A percentile compares a stretch with the other conserved stretches of the same genome.
These are phyloP conservation scores for Ooceraea biroi DNA, from an alignment of 1,140 invertebrate genomes.

Conservation along the genomic window DNA sequence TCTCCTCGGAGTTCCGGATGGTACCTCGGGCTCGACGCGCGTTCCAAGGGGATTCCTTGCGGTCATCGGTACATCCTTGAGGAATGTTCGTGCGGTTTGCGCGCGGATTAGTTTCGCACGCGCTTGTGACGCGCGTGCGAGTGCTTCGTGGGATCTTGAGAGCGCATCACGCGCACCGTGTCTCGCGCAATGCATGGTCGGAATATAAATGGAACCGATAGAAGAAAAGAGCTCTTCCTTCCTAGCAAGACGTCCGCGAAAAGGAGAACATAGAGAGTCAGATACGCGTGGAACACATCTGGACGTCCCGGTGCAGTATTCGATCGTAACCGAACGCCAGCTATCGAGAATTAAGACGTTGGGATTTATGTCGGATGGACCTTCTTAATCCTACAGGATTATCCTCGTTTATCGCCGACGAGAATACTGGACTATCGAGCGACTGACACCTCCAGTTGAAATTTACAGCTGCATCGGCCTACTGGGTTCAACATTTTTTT, in stretches of 20 bases:
- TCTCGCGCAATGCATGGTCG: neutral
- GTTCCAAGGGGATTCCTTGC: slow-evolving; percentile 16
- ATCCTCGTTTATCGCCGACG: slow-evolving; percentile 32
- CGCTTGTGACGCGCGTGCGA: neutral
- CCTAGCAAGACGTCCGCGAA: too few species aligned
- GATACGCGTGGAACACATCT: neutral
- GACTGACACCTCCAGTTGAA: neutral
- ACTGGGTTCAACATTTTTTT: neutral
- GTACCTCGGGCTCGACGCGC: slow-evolving; percentile 53
- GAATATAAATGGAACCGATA: neutral
- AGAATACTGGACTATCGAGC: slow-evolving; percentile 11
- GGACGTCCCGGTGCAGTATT: too few species aligned
- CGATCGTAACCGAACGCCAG: neutral
- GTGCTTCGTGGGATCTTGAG: neutral
- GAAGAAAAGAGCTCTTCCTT: neutral
- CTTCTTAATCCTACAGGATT: slow-evolving; percentile 23
- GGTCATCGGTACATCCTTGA: slow-evolving; percentile 50
- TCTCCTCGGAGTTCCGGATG: slow-evolving; percentile 27
- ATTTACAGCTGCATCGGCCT: slow-evolving; percentile 16
- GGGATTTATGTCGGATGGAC: slow-evolving; percentile 35
- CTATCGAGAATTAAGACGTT: slow-evolving; percentile 42
- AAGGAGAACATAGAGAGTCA: neutral
- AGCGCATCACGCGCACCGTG: neutral
- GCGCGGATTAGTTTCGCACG: slow-evolving; percentile 33
- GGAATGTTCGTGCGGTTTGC: slow-evolving; percentile 28